Conservation (phyloP, 2,888 invertebrate species). For the Lepidocyrtinus sp. region DNA sequence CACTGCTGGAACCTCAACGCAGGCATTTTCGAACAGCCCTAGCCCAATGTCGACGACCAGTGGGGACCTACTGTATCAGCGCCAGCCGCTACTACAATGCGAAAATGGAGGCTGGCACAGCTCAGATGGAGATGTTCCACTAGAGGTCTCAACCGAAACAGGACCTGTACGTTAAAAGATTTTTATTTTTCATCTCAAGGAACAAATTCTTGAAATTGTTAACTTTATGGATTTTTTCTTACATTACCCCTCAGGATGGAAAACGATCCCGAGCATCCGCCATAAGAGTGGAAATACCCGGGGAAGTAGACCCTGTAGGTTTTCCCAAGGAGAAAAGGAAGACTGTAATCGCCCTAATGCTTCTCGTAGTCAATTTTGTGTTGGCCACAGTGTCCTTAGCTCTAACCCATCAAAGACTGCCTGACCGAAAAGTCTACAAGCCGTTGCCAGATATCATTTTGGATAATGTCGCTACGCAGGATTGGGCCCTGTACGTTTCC, state of each 20-base stretch:
- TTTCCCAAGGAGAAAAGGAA: slow-evolving; percentile 71
- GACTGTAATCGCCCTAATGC: slow-evolving; percentile 68
- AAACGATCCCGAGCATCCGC: slow-evolving; percentile 54
- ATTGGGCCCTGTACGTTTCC: slow-evolving; percentile 73
- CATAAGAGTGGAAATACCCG: slow-evolving; percentile 79
- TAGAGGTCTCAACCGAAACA: slow-evolving; percentile 48
- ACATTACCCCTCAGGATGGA: too few relatives aligned
- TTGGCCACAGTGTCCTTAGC: slow-evolving; percentile 71
- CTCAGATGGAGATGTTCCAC: slow-evolving; percentile 53
- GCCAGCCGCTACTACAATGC: slow-evolving; percentile 67
- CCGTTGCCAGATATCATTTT: slow-evolving; percentile 74
- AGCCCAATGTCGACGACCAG: slow-evolving; percentile 70
- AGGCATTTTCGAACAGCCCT: slow-evolving; percentile 63
- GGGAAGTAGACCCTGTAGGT: slow-evolving; percentile 70
- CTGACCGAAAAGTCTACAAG: slow-evolving; percentile 71
- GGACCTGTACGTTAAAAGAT: slow-evolving; percentile 35
- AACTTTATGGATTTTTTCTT: too few relatives aligned
- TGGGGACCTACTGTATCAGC: slow-evolving; percentile 68
- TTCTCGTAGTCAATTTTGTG: slow-evolving; percentile 65
- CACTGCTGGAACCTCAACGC: slow-evolving; percentile 54
- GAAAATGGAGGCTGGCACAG: slow-evolving; percentile 67
- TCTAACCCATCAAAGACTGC: slow-evolving; percentile 74
- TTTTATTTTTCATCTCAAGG: not conserved
- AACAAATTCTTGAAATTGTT: not conserved
- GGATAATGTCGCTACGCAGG: slow-evolving; percentile 71